Conservation (phyloP, 2,888 invertebrate species). For the Latrodectus hesperus region DNA sequence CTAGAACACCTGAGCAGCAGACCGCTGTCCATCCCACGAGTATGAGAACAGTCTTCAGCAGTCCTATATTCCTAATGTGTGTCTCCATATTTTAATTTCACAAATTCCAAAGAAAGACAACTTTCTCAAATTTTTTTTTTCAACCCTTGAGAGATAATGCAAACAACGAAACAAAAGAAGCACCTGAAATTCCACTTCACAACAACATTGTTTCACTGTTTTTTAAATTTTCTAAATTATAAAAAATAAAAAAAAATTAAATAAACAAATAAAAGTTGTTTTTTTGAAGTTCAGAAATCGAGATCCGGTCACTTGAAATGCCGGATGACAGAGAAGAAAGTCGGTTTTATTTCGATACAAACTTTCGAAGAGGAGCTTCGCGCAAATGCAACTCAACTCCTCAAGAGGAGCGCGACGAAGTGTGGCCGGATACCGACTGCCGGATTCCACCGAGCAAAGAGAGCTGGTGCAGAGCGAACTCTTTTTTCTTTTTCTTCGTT, state of each 20-base stretch:
- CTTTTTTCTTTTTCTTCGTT: neutral
- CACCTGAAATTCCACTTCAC: neutral
- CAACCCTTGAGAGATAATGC: neutral
- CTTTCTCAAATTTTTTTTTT: neutral
- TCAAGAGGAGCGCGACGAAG: conserved; percentile 19
- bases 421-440: conserved; percentile 48
- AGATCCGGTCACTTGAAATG: neutral
- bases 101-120: neutral
- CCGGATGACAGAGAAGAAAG: neutral
- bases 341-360: neutral
- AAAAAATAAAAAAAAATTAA: neutral
- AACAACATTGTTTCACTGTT: neutral
- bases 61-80: conserved; percentile 44
- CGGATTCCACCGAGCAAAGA: neutral
- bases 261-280: no score
- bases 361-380: neutral
- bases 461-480: neutral
- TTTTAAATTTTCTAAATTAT: neutral
- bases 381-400: neutral
- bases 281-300: no score
- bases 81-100: conserved; percentile 14
- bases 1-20: neutral
- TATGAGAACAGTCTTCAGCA: conserved; percentile 25
- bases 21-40: conserved; percentile 12
- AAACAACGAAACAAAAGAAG: neutral